Percentiles rank a stretch among this genome's conserved stretches.
These are phyloP conservation scores for Pangasius sanitwongsei DNA, from an alignment of 2,797 vertebrate species.

Conservation along the genomic window DNA sequence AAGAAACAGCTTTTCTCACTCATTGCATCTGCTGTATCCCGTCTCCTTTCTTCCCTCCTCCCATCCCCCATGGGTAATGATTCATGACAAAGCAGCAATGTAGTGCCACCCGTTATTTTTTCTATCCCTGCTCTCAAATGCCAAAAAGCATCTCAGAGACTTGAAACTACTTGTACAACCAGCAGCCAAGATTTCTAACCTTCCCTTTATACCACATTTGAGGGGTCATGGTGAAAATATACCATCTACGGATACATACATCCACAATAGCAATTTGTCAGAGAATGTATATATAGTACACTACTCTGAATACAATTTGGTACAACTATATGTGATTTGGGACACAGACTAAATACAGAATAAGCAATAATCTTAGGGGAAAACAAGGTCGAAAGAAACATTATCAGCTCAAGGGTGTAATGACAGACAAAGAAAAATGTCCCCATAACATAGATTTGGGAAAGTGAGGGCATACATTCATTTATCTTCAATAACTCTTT, in stretches of 20 bases:
- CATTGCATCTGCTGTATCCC: slow-evolving; percentile 18
- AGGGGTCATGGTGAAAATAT: not conserved
- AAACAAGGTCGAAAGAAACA: not conserved
- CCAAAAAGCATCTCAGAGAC: not conserved
- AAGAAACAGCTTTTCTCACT: slow-evolving; percentile 19
- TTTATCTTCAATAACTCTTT: not conserved
- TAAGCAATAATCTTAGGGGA: not conserved
- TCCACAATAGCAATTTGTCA: not conserved
- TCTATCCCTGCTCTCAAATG: not conserved
- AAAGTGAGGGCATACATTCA: not conserved
- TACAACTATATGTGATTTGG: not conserved
- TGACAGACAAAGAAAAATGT: not conserved
- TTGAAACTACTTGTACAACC: not conserved
- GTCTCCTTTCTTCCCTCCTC: not conserved
- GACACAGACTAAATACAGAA: slow-evolving; percentile 18
- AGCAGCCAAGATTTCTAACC: not conserved
- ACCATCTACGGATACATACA: not conserved
- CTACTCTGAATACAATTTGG: not conserved
- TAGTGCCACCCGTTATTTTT: slow-evolving; percentile 11
- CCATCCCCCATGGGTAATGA: slow-evolving; percentile 18
- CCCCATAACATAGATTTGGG: not conserved
- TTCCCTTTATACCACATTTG: not conserved
- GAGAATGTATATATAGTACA: not conserved
- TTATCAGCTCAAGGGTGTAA: not conserved
- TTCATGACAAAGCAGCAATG: slow-evolving; percentile 28